Evolutionary conservation across 2,888 invertebrate species (phyloP).

Genomic region (Leptinotarsa rubiginosa): DNA sequence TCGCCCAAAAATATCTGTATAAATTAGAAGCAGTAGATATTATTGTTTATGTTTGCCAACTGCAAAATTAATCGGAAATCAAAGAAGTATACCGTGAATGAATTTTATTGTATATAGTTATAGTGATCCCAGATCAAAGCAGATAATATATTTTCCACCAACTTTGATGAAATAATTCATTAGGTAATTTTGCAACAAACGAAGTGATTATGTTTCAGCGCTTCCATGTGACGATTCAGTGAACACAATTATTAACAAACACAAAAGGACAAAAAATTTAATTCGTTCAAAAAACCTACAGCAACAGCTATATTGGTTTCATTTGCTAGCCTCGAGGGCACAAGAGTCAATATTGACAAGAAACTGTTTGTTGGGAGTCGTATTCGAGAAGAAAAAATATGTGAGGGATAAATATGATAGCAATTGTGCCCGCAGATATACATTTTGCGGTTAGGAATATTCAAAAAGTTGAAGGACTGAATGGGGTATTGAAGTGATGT

Average conservation of each 20-base stretch:
- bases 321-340: constrained; percentile 46
- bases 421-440: constrained; percentile 5
- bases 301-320: constrained; percentile 46
- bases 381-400: constrained; percentile 9
- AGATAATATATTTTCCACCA: too few species aligned
- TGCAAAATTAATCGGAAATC: too few species aligned
- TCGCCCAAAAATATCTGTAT: too few species aligned
- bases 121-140: too few species aligned
- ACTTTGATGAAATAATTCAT: too few species aligned
- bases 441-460: background rate
- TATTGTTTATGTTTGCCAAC: too few species aligned
- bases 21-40: too few species aligned
- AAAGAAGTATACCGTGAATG: too few species aligned
- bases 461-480: background rate
- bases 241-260: background rate
- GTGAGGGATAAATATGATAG: constrained; percentile 6
- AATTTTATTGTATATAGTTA: too few species aligned
- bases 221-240: background rate
- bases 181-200: too few species aligned
- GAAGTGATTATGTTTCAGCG: background rate
- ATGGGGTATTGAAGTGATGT: background rate
- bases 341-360: constrained; percentile 52
- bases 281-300: constrained; percentile 19
- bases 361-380: constrained; percentile 21
- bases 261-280: constrained; percentile 22